Evolutionary conservation across 1,140 invertebrate species (phyloP), one percentile per base, ranked within the genome.

Genomic region (Eufriesea mexicana): DNA sequence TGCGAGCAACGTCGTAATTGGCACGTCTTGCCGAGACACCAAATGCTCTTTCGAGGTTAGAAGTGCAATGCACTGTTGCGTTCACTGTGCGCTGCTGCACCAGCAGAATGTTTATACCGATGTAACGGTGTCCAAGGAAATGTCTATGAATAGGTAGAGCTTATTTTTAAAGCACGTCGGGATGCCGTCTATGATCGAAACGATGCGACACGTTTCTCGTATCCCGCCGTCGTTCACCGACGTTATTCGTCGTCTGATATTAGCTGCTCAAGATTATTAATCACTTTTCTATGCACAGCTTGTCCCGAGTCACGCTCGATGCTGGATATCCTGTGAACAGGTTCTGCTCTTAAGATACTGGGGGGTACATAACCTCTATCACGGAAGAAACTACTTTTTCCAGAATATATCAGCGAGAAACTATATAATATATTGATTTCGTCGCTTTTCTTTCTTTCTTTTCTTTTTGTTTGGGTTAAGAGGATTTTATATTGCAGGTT

Each of bases 31-130:
- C 73, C 59, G 83, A 84, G 86, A 87, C 86, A 83, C 76, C 87
- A 83, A 88, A 83, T 80, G 79, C 77, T 88, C 87, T 88, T 88
- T 88, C 87, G 87, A 89, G 86, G 87, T 88, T 88, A 88, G 57
- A 89, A 89, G 87, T 89, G 87, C 87, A 89, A 89, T 88, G 87
- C 86, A 89, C 87, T 86, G 87, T 86, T 88, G 87, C 86, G 67
- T 84, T 83, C 83, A 70, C 70, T 64, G 75, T 59, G 67, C 80
- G 66, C 49, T 64, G 74, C 73, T 70, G 86, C 74, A 85, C 83
- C 83, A 49, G 66, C 86, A 62, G 87, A 88, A 88, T 88, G 84
- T 78, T 81, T 79, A 86, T 87, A 51, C 64, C 62, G 68, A 83
- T 59, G 70, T 87, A 84, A 86, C 79, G 64, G 54, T 68, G 70